Conservation (phyloP, 2,113 vertebrate genomes). For the Xiphophorus couchianus region DNA sequence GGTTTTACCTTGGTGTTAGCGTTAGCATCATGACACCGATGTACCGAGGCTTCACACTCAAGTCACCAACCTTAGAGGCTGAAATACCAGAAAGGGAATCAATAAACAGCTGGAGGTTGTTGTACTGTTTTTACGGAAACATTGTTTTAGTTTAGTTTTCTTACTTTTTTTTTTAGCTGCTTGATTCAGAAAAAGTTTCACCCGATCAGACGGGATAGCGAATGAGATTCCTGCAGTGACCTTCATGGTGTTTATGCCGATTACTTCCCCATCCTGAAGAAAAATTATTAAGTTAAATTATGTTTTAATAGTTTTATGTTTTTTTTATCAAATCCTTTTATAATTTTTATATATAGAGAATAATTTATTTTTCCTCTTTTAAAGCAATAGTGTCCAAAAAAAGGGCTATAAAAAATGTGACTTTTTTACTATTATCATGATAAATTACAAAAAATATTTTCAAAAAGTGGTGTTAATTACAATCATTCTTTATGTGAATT, state of each 20-base stretch:
- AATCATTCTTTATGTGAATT: no score
- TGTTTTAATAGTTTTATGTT: no score
- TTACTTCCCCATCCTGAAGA: constrained; percentile 93
- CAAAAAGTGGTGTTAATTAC: no score
- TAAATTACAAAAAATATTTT: no score
- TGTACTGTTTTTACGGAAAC: no score
- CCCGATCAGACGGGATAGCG: constrained; percentile 91
- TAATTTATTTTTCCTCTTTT: no score
- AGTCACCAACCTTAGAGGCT: constrained; percentile 85
- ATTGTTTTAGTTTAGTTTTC: constrained; percentile 1
- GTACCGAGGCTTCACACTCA: constrained; percentile 84
- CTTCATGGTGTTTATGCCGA: constrained; percentile 98
- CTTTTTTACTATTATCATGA: no score
- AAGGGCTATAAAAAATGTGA: no score
- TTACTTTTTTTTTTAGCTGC: constrained; percentile 85
- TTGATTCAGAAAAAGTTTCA: constrained; percentile 86
- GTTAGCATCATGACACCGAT: constrained; percentile 98
- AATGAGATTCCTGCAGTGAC: constrained; percentile 97
- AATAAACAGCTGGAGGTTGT: neutral
- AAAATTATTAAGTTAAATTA: no score
- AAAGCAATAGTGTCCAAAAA: no score
- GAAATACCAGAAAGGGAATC: neutral
- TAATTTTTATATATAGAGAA: no score
- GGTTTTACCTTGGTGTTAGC: constrained; percentile 86
- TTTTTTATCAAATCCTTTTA: no score